Evolutionary conservation across 2,797 vertebrate species (phyloP).

Genomic region (Crocidura indochinensis): DNA sequence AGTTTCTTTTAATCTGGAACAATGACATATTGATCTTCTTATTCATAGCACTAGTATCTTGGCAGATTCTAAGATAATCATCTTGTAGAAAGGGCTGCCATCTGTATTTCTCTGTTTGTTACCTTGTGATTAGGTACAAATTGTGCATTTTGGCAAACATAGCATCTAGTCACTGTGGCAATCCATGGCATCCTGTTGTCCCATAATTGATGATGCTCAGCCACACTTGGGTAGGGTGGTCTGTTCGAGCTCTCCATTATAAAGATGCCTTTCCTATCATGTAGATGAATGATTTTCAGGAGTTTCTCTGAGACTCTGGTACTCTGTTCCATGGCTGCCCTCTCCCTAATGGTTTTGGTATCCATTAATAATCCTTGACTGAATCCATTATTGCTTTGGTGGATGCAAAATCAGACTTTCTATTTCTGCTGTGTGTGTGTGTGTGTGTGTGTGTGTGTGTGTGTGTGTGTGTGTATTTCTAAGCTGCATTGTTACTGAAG

Average conservation of each 20-base stretch:
- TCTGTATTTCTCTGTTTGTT: conserved; percentile 23
- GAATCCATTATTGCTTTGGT: background rate
- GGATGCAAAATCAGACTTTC: conserved; percentile 22
- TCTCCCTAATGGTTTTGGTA: background rate
- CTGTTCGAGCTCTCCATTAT: background rate
- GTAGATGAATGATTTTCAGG: background rate
- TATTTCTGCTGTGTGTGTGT: conserved; percentile 10
- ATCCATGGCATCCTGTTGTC: rapidly evolving
- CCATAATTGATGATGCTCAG: background rate
- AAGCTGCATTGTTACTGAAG: background rate
- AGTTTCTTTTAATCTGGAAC: background rate
- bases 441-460: too few species aligned
- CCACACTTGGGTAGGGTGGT: background rate
- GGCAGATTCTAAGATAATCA: background rate
- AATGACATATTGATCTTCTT: conserved; percentile 12
- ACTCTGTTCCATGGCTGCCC: background rate
- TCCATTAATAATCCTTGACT: conserved; percentile 12
- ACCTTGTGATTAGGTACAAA: background rate
- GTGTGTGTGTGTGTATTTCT: background rate
- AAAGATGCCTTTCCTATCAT: background rate
- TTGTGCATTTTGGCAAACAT: background rate
- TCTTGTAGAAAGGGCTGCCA: background rate
- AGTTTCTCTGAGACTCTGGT: background rate
- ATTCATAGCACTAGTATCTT: background rate
- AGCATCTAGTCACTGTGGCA: background rate